Evolutionary conservation across 2,113 vertebrate genomes (phyloP).

Genomic region (Rhagologus leucostigma): DNA sequence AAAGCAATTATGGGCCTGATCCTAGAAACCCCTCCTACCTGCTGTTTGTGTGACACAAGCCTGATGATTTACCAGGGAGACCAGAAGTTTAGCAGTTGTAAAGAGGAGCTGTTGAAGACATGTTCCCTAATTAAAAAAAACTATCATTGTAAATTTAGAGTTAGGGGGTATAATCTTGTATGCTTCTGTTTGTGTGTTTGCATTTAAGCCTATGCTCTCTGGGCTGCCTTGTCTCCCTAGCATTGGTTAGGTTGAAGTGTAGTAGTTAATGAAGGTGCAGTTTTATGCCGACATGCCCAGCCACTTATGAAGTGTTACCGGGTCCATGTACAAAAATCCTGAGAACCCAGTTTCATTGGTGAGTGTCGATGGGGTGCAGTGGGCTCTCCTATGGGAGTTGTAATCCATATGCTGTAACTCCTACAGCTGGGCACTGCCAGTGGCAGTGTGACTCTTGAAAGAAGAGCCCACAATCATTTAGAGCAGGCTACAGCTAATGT

Average conservation of each 20-base stretch:
- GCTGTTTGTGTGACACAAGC: neutral
- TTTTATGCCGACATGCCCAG: neutral
- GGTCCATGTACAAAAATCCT: neutral
- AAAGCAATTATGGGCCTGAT: neutral
- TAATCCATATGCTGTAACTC: neutral
- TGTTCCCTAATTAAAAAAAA: neutral
- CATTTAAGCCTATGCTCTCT: neutral
- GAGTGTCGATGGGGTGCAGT: neutral
- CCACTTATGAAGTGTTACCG: fast-evolving
- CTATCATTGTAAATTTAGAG: neutral
- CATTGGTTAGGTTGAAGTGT: neutral
- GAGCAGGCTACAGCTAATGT: neutral
- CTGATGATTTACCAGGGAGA: neutral
- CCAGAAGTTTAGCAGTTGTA: neutral
- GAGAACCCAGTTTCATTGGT: neutral
- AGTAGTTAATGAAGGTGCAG: neutral
- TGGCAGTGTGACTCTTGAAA: neutral
- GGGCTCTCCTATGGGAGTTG: neutral
- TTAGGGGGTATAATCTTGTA: neutral
- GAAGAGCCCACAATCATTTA: neutral
- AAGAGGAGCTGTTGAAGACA: neutral
- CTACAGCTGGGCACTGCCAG: neutral
- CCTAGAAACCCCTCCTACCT: neutral
- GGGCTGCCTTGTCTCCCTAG: neutral
- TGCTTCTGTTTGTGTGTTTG: neutral